Conservation (phyloP, 35 echinoderm and acorn worm species). For the Ophioderma brevispina region DNA sequence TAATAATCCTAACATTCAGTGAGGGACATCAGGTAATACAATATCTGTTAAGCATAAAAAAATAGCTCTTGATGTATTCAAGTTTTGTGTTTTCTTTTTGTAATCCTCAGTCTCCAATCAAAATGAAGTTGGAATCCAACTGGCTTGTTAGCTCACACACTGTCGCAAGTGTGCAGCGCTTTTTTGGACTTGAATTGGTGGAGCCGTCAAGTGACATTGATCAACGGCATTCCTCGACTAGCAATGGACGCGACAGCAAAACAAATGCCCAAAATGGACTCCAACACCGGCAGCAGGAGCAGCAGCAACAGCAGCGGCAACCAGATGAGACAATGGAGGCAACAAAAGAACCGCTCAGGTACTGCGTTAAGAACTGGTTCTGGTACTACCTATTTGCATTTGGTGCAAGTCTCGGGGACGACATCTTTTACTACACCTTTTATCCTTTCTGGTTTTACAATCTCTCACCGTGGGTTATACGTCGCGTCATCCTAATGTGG, state of each 20-base stretch:
- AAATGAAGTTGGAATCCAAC: not conserved
- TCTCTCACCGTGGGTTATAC: conserved; percentile 66
- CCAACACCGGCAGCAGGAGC: not conserved
- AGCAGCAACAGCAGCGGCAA: not conserved
- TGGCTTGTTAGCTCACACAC: conserved; percentile 31
- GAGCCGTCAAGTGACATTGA: not conserved
- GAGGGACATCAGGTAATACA: no score
- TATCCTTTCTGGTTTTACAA: conserved; percentile 78
- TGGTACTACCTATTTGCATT: conserved; percentile 88
- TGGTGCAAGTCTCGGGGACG: conserved; percentile 83
- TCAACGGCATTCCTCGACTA: not conserved
- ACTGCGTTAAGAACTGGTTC: conserved; percentile 70
- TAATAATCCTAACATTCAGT: no score
- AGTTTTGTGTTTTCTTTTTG: not conserved
- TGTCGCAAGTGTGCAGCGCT: conserved; percentile 38
- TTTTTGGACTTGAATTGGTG: conserved; percentile 36
- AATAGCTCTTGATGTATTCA: no score
- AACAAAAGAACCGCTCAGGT: not conserved
- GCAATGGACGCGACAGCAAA: not conserved
- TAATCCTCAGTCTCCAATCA: not conserved
- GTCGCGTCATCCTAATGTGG: conserved; percentile 81
- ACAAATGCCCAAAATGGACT: not conserved
- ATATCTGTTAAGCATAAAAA: no score
- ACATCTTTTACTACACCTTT: conserved; percentile 87
- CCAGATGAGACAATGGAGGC: not conserved